Conservation (phyloP, 2,888 invertebrate species). For the Rhimphoctona megacephalus region DNA sequence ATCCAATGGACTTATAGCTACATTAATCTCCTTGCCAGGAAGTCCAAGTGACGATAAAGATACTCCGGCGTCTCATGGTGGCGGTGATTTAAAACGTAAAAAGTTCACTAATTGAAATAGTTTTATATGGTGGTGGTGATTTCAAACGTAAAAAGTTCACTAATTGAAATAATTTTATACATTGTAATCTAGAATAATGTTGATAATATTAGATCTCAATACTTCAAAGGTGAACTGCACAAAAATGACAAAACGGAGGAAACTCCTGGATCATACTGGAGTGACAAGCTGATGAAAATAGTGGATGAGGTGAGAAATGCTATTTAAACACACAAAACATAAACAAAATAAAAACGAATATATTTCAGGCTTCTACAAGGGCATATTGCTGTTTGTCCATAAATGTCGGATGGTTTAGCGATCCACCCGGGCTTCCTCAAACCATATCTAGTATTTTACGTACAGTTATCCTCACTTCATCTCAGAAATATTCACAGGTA, state of each 20-base stretch:
- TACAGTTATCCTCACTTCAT: slow-evolving; percentile 98
- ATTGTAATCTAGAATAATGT: neutral
- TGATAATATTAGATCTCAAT: neutral
- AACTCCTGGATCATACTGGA: too few species aligned
- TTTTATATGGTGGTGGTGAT: neutral
- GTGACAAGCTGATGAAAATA: neutral
- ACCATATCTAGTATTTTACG: slow-evolving; percentile 92
- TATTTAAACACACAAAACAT: neutral
- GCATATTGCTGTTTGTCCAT: slow-evolving; percentile 92
- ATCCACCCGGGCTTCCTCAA: slow-evolving; percentile 91
- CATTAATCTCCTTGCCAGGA: slow-evolving; percentile 89
- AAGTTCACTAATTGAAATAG: neutral
- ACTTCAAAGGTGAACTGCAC: neutral
- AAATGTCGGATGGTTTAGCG: slow-evolving; percentile 92
- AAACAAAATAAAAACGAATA: neutral
- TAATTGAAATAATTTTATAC: neutral
- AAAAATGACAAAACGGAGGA: neutral
- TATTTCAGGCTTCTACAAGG: slow-evolving; percentile 76
- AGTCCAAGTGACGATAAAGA: neutral
- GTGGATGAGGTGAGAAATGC: neutral
- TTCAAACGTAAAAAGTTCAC: neutral
- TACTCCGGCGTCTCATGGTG: neutral
- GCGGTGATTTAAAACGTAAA: neutral
- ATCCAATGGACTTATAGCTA: slow-evolving; percentile 90
- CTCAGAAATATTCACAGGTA: slow-evolving; percentile 94